These are phyloP conservation scores for Chiloscyllium plagiosum DNA, from an alignment of 2,113 vertebrate genomes.

Conservation along the genomic window DNA sequence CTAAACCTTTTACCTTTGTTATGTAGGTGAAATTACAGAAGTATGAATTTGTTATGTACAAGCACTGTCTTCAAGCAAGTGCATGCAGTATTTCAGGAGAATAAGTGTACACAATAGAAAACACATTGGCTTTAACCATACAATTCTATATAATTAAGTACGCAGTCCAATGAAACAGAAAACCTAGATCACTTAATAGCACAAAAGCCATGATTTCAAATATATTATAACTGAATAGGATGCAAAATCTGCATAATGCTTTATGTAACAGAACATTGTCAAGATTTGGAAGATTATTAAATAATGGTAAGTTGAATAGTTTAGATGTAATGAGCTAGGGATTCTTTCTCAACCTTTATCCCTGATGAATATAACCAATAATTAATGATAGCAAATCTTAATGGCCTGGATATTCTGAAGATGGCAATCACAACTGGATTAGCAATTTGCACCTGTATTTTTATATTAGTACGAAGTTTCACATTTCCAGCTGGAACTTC, in stretches of 20 bases:
- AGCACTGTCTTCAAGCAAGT: not conserved
- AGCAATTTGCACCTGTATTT: too few relatives aligned
- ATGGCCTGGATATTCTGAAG: too few relatives aligned
- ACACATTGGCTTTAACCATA: not conserved
- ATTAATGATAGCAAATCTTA: not conserved
- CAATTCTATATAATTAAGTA: not conserved
- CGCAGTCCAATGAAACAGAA: not conserved
- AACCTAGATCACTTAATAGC: not conserved
- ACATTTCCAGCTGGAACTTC: too few relatives aligned
- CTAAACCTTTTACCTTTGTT: not conserved
- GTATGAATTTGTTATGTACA: not conserved
- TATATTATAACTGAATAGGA: not conserved
- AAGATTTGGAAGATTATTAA: not conserved
- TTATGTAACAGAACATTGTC: not conserved
- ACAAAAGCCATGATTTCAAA: not conserved
- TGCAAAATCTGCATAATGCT: not conserved
- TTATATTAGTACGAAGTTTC: too few relatives aligned
- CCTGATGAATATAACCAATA: not conserved
- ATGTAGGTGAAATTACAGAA: not conserved
- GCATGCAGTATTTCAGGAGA: not conserved
- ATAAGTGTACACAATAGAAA: not conserved
- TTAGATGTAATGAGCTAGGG: not conserved
- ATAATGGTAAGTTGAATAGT: not conserved
- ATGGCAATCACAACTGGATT: too few relatives aligned
- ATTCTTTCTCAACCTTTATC: not conserved